phyloP scores from a whole-genome alignment of 2,888 invertebrate species.

The Conus canariensis region DNA sequence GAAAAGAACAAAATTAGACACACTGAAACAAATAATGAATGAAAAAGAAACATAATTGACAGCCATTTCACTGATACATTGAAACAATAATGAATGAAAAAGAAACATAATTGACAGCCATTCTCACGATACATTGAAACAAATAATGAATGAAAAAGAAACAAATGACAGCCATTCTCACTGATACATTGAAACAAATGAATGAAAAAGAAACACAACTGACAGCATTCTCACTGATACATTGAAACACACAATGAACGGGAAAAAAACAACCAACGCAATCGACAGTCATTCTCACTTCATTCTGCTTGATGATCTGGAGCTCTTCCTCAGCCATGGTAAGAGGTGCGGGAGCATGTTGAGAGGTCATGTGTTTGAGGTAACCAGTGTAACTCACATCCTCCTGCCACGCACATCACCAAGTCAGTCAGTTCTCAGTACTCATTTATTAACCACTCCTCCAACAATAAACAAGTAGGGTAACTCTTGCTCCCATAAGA shows the following conservation, averaged over 20 bases:
- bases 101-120: background rate
- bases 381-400: constrained; percentile 92
- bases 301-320: constrained; percentile 76
- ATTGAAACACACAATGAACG: background rate
- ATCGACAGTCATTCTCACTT: constrained; percentile 57
- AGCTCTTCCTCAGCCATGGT: constrained; percentile 85
- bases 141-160: background rate
- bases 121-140: background rate
- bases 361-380: constrained; percentile 87
- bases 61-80: background rate
- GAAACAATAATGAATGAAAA: background rate
- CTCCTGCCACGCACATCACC: constrained; percentile 80
- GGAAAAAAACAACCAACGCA: background rate
- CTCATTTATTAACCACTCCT: background rate
- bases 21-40: background rate
- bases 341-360: constrained; percentile 92
- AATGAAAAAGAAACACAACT: background rate
- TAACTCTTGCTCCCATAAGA: no score
- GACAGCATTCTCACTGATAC: background rate
- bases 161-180: background rate
- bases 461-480: no score
- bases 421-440: background rate
- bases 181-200: background rate
- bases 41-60: background rate
- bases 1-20: no score